A percentile compares a stretch with the other conserved stretches of the same genome.
Evolutionary conservation across 2,113 vertebrate species (phyloP).

Genomic region (Stegostoma tigrinum): DNA sequence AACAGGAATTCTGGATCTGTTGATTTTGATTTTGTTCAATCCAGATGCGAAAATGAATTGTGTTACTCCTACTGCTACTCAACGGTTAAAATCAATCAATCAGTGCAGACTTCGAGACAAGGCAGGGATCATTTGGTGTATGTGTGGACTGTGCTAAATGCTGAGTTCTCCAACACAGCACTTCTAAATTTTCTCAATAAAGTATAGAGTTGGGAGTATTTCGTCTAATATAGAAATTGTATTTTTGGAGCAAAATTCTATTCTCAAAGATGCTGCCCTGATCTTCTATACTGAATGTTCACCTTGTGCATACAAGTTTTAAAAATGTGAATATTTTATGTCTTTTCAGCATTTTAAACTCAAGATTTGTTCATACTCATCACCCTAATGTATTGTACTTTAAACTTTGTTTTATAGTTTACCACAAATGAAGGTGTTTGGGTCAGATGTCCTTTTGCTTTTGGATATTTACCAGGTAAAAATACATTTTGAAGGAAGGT

Average conservation of each 20-base stretch:
- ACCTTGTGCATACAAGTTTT: background rate
- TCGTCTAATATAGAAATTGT: background rate
- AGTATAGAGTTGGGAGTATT: background rate
- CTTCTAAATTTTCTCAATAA: background rate
- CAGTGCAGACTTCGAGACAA: background rate
- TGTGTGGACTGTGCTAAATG: background rate
- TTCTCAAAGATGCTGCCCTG: background rate
- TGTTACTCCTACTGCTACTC: background rate
- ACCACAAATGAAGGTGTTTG: constrained; percentile 53
- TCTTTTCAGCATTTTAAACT: background rate
- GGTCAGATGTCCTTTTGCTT: constrained; percentile 70
- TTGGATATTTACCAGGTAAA: constrained; percentile 62
- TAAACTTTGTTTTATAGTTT: constrained; percentile 59
- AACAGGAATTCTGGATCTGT: background rate
- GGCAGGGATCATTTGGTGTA: background rate
- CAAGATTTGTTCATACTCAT: background rate
- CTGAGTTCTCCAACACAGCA: background rate
- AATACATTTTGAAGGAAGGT: background rate
- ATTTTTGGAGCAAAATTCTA: background rate
- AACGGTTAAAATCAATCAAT: background rate
- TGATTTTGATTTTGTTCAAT: background rate
- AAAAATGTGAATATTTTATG: background rate
- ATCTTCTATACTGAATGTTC: no score
- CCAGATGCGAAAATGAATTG: background rate
- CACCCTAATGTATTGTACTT: background rate